Percentiles rank a stretch among this genome's conserved stretches.
These are phyloP conservation scores for Steinernema feltiae DNA, from an alignment of 1,140 invertebrate species.

Conservation along the genomic window DNA sequence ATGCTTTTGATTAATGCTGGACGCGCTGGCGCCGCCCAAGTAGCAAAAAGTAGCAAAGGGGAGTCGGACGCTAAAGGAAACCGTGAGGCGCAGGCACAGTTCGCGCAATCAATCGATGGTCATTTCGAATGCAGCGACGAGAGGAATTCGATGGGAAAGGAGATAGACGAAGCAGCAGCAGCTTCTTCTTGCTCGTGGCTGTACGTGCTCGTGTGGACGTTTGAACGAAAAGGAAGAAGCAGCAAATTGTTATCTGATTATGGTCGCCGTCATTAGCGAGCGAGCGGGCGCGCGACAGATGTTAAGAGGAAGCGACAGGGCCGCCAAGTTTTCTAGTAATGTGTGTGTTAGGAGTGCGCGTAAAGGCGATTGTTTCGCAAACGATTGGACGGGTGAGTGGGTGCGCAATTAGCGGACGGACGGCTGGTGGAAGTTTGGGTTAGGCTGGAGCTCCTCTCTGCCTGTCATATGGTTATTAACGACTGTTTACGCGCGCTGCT, in stretches of 20 bases:
- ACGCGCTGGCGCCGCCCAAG: not conserved
- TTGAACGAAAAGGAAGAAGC: too few relatives aligned
- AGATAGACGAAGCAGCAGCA: too few relatives aligned
- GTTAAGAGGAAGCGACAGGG: not conserved
- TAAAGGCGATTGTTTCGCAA: not conserved
- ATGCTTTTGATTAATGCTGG: not conserved
- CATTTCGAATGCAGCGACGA: not conserved
- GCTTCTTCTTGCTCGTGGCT: too few relatives aligned
- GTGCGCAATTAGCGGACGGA: not conserved
- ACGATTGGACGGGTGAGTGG: not conserved
- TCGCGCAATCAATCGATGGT: not conserved
- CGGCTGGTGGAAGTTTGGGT: not conserved
- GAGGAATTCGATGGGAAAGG: too few relatives aligned
- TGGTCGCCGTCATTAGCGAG: not conserved
- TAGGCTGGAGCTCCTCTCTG: too few relatives aligned
- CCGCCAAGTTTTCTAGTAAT: slow-evolving; percentile 12
- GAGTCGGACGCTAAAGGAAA: too few relatives aligned
- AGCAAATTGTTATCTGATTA: slow-evolving; percentile 10
- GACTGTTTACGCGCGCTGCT: too few relatives aligned
- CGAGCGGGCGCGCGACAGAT: too few relatives aligned
- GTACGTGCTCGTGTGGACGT: too few relatives aligned
- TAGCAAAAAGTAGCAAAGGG: not conserved
- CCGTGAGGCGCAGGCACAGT: too few relatives aligned
- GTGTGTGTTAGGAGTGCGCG: not conserved
- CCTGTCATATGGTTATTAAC: too few relatives aligned